Evolutionary conservation across 2,797 vertebrate genomes (phyloP).

Genomic region (Sebastes oblongus): DNA sequence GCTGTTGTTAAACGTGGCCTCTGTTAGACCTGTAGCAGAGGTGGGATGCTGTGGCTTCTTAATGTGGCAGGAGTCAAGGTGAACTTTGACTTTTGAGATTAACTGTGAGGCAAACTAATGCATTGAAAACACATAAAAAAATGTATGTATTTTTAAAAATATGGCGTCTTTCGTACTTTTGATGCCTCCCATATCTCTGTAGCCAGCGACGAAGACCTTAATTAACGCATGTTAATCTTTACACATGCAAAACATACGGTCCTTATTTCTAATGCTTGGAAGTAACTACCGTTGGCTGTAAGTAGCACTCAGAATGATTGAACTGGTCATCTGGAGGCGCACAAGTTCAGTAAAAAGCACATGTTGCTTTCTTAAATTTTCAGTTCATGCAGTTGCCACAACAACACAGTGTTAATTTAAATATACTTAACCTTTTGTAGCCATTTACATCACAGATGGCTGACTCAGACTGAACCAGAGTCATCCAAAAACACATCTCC

Average conservation of each 20-base stretch:
- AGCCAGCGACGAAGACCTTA: neutral
- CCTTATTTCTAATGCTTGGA: neutral
- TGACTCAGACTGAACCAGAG: neutral
- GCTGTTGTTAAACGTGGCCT: too few species aligned
- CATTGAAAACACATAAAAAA: too few species aligned
- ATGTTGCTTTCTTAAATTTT: slow-evolving; percentile 8
- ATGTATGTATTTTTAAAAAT: neutral
- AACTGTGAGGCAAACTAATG: too few species aligned
- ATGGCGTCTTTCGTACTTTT: neutral
- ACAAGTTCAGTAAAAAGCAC: slow-evolving; percentile 19
- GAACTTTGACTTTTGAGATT: too few species aligned
- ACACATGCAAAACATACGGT: neutral
- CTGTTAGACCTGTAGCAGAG: too few species aligned
- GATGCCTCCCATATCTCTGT: neutral
- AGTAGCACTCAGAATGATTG: slow-evolving; percentile 1
- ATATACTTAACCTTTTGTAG: slow-evolving; percentile 4
- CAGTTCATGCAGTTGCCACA: slow-evolving; percentile 53
- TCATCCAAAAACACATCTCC: neutral
- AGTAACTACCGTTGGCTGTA: neutral
- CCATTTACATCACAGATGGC: slow-evolving; percentile 42
- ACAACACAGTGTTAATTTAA: slow-evolving; percentile 36
- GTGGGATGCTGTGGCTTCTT: too few species aligned
- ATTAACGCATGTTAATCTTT: neutral
- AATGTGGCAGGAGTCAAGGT: too few species aligned
- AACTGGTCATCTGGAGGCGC: slow-evolving; percentile 8